A percentile compares a stretch with the other conserved stretches of the same genome.
phyloP scores from a whole-genome alignment of 2,888 invertebrate genomes.

The Rhagonycha fulva region DNA sequence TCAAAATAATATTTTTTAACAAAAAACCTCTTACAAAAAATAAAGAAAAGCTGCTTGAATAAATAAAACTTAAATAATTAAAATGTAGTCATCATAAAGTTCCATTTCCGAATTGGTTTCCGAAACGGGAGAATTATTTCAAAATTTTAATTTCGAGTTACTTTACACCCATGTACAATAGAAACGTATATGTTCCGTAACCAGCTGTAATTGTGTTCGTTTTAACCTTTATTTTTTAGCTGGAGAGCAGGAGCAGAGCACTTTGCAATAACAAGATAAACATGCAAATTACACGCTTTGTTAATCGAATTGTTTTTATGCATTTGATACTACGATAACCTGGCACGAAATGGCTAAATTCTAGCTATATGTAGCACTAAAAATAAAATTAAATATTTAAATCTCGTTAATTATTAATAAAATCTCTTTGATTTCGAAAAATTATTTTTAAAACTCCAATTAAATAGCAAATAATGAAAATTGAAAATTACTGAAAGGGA shows the following conservation, averaged over 20 bases:
- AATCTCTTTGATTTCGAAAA: neutral
- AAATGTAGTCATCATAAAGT: neutral
- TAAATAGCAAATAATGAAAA: neutral
- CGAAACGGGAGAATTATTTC: neutral
- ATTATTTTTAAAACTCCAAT: neutral
- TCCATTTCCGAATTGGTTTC: neutral
- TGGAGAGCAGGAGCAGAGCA: neutral
- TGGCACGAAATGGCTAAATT: neutral
- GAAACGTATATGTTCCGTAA: neutral
- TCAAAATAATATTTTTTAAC: neutral
- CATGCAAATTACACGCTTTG: conserved; percentile 15
- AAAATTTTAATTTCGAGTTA: neutral
- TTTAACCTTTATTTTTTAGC: neutral
- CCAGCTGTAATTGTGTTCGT: neutral
- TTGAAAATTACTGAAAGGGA: neutral
- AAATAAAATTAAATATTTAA: neutral
- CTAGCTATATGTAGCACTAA: neutral
- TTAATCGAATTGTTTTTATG: conserved; percentile 13
- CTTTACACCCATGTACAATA: neutral
- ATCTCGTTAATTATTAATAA: neutral
- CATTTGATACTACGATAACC: conserved; percentile 11
- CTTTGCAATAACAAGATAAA: conserved; percentile 4
- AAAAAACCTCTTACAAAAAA: no score
- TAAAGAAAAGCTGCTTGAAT: neutral
- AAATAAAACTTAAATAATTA: neutral